Evolutionary conservation across 2,113 vertebrate species (phyloP).

Genomic region (Paradisaea rubra): DNA sequence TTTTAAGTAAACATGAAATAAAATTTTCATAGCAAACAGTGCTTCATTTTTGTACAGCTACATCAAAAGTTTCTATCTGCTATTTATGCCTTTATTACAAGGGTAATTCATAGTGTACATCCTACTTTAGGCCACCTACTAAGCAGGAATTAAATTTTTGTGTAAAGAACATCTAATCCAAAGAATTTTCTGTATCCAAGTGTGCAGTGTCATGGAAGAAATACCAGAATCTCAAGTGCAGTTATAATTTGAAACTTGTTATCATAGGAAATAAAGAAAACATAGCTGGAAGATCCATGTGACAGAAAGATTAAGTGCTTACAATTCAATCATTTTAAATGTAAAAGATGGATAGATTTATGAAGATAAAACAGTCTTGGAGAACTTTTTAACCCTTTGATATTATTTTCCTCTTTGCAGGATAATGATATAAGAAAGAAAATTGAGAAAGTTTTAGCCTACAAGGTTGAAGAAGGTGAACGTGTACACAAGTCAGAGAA

Average conservation of each 20-base stretch:
- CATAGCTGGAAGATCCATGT: background rate
- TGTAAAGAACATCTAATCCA: background rate
- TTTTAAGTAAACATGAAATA: background rate
- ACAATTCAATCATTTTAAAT: background rate
- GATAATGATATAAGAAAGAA: slow-evolving; percentile 27
- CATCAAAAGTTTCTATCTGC: background rate
- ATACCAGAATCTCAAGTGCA: background rate
- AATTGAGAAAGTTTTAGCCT: slow-evolving; percentile 37
- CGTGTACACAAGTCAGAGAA: slow-evolving; percentile 9
- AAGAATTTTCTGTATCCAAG: background rate
- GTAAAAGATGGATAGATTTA: background rate
- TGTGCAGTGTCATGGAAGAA: background rate
- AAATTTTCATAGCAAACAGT: background rate
- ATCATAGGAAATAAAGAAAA: background rate
- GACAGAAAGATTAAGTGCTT: background rate
- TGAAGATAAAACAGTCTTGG: background rate
- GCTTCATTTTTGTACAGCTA: background rate
- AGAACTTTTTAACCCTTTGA: background rate
- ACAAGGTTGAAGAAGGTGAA: slow-evolving; percentile 31
- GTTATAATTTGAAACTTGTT: background rate
- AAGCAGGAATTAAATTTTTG: background rate
- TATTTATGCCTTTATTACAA: background rate
- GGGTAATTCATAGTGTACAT: background rate
- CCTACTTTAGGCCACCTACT: background rate
- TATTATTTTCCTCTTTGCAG: background rate